Evolutionary conservation across 2,888 invertebrate species (phyloP).

Genomic region (Campopleginae sp.): DNA sequence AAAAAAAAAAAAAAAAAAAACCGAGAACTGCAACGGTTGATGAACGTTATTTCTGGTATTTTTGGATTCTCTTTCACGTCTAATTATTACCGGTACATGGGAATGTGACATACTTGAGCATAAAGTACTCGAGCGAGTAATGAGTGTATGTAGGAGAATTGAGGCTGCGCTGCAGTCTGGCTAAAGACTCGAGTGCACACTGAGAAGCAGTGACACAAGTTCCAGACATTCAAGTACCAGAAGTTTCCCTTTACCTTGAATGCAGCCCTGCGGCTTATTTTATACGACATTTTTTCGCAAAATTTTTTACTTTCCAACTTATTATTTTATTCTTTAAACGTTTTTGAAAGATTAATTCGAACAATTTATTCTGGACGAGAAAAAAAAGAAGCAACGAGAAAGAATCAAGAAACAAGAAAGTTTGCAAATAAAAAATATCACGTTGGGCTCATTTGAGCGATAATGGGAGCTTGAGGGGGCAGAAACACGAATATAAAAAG

Average conservation of each 20-base stretch:
- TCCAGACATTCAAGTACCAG: constrained; percentile 5
- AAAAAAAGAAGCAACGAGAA: not conserved
- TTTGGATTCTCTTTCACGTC: not conserved
- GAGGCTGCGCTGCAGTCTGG: not conserved
- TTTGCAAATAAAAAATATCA: not conserved
- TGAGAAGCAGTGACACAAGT: constrained; percentile 11
- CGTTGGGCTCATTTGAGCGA: not conserved
- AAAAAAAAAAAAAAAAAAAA: not conserved
- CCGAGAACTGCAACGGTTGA: not conserved
- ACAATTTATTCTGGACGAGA: not conserved
- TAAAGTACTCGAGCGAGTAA: not conserved
- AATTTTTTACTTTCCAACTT: not conserved
- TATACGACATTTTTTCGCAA: not conserved
- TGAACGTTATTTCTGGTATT: not conserved
- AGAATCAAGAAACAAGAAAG: not conserved
- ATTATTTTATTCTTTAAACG: not conserved
- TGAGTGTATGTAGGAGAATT: not conserved
- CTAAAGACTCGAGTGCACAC: constrained; percentile 2
- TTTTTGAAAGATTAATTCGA: not conserved
- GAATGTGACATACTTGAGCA: not conserved
- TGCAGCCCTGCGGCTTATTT: not conserved
- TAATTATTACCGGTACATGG: not conserved
- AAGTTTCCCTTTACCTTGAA: not conserved
- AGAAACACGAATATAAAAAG: not conserved
- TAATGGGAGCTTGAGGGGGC: not conserved